Percentiles rank a stretch among this genome's conserved stretches.
phyloP scores from a whole-genome alignment of 2,888 invertebrate genomes.

The Asteroscopus sphinx region DNA sequence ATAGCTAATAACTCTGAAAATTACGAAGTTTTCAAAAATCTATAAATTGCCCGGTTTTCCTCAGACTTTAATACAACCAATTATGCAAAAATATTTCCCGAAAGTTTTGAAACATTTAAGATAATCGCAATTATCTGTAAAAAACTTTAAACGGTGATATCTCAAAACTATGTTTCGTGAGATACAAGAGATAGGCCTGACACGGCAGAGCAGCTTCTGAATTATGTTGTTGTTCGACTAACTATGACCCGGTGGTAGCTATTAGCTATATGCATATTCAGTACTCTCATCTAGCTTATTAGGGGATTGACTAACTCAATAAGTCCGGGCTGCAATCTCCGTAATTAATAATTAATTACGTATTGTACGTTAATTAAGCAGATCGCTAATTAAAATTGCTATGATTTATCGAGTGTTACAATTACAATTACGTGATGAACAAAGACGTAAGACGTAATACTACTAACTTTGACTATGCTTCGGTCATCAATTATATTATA shows the following conservation, averaged over 20 bases:
- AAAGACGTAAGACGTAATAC: background rate
- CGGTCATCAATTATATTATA: slow-evolving; percentile 5
- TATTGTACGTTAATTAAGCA: slow-evolving; percentile 22
- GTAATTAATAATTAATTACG: slow-evolving; percentile 27
- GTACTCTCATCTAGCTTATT: slow-evolving; percentile 31
- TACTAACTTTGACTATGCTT: background rate
- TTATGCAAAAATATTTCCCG: no score
- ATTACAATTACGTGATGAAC: slow-evolving; percentile 7
- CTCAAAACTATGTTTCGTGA: no score
- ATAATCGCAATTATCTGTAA: no score
- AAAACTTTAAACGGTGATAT: no score
- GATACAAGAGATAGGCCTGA: no score
- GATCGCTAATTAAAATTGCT: slow-evolving; percentile 15
- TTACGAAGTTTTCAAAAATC: no score
- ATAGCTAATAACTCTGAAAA: no score
- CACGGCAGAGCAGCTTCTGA: no score
- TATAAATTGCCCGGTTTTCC: no score
- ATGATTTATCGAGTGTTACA: slow-evolving; percentile 34
- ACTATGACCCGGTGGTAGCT: slow-evolving; percentile 39
- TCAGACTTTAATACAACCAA: no score
- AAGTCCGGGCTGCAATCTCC: slow-evolving; percentile 6
- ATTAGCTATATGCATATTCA: slow-evolving; percentile 29
- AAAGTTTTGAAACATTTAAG: no score
- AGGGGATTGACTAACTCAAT: slow-evolving; percentile 25
- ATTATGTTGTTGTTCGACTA: slow-evolving; percentile 44